These are phyloP conservation scores for Neomorphus geoffroyi DNA, from an alignment of 2,797 vertebrate genomes.

Conservation along the genomic window DNA sequence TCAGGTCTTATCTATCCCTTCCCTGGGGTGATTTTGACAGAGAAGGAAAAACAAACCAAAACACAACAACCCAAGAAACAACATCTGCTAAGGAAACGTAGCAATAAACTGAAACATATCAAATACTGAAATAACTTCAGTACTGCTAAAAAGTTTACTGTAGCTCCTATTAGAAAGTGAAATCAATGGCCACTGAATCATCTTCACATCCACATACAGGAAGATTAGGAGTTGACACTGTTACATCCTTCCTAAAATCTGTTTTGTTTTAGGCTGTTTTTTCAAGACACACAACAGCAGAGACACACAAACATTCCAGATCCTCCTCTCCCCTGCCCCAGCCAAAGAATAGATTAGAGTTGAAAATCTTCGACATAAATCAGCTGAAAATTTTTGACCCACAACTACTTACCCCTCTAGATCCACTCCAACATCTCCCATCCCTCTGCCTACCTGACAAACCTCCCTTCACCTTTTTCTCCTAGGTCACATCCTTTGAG, in stretches of 20 bases:
- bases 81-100: background rate
- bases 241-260: background rate
- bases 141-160: background rate
- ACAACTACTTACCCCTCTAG: background rate
- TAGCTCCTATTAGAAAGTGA: background rate
- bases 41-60: background rate
- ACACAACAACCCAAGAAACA: background rate
- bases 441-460: background rate
- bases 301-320: background rate
- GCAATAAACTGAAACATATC: background rate
- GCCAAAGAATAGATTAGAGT: background rate
- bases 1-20: too few relatives aligned
- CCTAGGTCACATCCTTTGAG: background rate
- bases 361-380: background rate
- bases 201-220: fast-evolving
- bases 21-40: background rate
- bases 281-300: background rate
- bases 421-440: background rate
- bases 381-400: background rate
- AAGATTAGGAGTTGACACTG: background rate
- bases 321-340: background rate
- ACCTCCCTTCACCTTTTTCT: background rate
- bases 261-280: background rate
- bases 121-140: background rate
- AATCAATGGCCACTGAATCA: background rate